A percentile compares a stretch with the other conserved stretches of the same genome.
phyloP scores from a whole-genome alignment of 2,113 vertebrate genomes.

The Hyaena hyaena region DNA sequence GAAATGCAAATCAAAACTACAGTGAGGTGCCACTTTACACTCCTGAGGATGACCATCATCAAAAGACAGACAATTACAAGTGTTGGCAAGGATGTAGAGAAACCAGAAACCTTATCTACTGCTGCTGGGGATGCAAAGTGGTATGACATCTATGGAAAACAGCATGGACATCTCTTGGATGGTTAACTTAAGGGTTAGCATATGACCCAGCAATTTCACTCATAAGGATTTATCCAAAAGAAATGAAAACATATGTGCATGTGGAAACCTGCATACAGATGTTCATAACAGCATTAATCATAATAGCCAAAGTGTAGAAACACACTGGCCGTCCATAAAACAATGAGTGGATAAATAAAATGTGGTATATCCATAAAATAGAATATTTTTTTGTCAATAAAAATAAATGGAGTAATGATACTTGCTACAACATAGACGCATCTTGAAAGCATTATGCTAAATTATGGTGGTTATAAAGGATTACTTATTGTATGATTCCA shows the following conservation, averaged over 20 bases:
- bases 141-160: too few relatives aligned
- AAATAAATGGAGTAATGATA: conserved; percentile 20
- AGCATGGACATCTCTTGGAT: background rate
- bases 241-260: background rate
- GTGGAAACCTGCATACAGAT: background rate
- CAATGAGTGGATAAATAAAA: background rate
- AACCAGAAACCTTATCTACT: background rate
- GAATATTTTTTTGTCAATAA: background rate
- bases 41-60: background rate
- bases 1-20: background rate
- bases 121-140: background rate
- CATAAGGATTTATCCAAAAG: background rate
- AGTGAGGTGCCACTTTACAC: background rate
- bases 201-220: background rate
- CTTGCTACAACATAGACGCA: background rate
- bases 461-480: background rate
- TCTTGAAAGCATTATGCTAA: background rate
- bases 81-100: background rate
- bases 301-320: background rate
- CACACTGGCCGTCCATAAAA: background rate
- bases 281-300: background rate
- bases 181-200: background rate
- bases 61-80: background rate
- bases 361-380: background rate
- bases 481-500: background rate